A percentile compares a stretch with the other conserved stretches of the same genome.
These are phyloP conservation scores for Sinodicranocentrus sp. DNA, from an alignment of 2,888 invertebrate genomes.

Conservation along the genomic window DNA sequence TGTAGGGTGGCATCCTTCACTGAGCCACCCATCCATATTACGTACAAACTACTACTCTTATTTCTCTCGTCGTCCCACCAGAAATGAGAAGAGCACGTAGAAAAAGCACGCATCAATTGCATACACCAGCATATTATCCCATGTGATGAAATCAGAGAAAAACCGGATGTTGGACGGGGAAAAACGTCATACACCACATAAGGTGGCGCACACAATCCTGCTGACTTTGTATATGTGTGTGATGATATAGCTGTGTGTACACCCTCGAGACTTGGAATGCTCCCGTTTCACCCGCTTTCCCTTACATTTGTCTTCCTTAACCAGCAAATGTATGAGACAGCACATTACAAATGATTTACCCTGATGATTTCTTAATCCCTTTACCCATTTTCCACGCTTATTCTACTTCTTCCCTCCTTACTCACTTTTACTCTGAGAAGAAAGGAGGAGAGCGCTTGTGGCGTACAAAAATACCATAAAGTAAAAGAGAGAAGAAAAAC, in stretches of 20 bases:
- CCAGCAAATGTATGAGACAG: slow-evolving; percentile 68
- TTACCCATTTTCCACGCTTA: slow-evolving; percentile 56
- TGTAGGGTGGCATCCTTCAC: slow-evolving; percentile 48
- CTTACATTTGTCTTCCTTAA: slow-evolving; percentile 67
- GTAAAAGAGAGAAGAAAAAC: not conserved
- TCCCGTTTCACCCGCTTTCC: slow-evolving; percentile 30
- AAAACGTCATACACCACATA: no score
- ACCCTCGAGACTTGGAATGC: slow-evolving; percentile 45
- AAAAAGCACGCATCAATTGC: slow-evolving; percentile 13
- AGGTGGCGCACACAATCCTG: slow-evolving; percentile 31
- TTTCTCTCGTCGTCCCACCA: slow-evolving; percentile 33
- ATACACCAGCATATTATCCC: not conserved
- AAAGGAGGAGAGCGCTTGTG: not conserved
- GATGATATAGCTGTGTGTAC: slow-evolving; percentile 29
- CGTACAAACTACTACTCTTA: not conserved
- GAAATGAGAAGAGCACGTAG: slow-evolving; percentile 34
- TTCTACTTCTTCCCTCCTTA: not conserved
- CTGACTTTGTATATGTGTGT: slow-evolving; percentile 42
- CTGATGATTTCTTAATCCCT: slow-evolving; percentile 69
- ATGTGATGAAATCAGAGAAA: slow-evolving; percentile 27
- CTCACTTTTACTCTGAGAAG: not conserved
- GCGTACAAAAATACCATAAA: not conserved
- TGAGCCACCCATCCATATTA: slow-evolving; percentile 20
- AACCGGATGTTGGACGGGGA: slow-evolving; percentile 8
- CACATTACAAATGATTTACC: slow-evolving; percentile 70